Conservation (phyloP, 2,888 invertebrate genomes). For the Torymus aiolomorphi region DNA sequence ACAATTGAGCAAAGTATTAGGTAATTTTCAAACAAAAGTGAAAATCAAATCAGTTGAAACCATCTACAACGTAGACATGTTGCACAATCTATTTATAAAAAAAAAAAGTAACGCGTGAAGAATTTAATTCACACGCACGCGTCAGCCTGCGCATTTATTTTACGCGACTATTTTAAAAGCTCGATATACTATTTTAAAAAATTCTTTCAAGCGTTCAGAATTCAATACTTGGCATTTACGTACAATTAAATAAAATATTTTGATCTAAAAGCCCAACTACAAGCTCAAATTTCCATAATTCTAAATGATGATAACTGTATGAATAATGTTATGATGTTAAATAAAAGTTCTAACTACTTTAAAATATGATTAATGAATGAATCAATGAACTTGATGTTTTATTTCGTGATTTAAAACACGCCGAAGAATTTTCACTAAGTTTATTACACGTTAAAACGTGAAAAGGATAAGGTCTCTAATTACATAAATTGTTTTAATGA, state of each 20-base stretch:
- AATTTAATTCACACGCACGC: too few relatives aligned
- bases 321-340: conserved; percentile 6
- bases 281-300: conserved; percentile 41
- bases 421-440: neutral
- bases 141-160: too few relatives aligned
- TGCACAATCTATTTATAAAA: too few relatives aligned
- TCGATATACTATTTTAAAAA: neutral
- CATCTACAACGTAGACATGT: too few relatives aligned
- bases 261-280: conserved; percentile 23
- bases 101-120: too few relatives aligned
- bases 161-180: neutral
- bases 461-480: neutral
- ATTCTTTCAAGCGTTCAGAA: neutral
- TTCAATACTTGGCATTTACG: conserved; percentile 11
- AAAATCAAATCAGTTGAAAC: too few relatives aligned
- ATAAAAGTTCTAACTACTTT: conserved; percentile 26
- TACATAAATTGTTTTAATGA: neutral
- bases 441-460: neutral
- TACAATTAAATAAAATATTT: neutral
- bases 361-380: conserved; percentile 44
- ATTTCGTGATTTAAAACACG: neutral
- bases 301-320: conserved; percentile 9
- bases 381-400: conserved; percentile 49
- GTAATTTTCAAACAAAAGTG: too few relatives aligned
- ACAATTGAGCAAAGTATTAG: too few relatives aligned